phyloP scores from a whole-genome alignment of 2,888 invertebrate species.

The Zele albiditarsus region DNA sequence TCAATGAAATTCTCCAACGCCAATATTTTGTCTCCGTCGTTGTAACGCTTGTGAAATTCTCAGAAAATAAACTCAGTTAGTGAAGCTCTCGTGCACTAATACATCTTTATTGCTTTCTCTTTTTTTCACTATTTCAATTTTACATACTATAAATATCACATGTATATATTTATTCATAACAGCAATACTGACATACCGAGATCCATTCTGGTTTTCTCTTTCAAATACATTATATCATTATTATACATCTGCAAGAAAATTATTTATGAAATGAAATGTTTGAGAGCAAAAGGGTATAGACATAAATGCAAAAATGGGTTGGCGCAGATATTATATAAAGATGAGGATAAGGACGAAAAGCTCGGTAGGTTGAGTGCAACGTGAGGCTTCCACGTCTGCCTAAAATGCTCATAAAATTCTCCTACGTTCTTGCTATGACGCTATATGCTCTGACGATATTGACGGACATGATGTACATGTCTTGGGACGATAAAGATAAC shows the following conservation, averaged over 20 bases:
- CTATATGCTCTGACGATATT: slow-evolving; percentile 22
- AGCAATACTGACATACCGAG: background rate
- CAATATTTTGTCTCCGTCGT: slow-evolving; percentile 56
- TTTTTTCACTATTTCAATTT: background rate
- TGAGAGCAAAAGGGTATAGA: background rate
- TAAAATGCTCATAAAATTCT: slow-evolving; percentile 45
- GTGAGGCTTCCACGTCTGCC: slow-evolving; percentile 10
- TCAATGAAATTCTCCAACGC: slow-evolving; percentile 48
- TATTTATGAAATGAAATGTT: background rate
- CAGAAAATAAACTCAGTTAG: slow-evolving; percentile 42
- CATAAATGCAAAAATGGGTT: background rate
- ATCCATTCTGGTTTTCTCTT: background rate
- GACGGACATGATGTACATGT: slow-evolving; percentile 41
- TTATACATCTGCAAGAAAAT: background rate
- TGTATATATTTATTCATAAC: background rate
- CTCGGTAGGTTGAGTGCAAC: slow-evolving; percentile 11
- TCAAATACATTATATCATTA: background rate
- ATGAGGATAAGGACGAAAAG: slow-evolving; percentile 22
- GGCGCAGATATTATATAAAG: background rate
- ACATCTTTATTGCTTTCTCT: background rate
- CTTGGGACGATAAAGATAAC: slow-evolving; percentile 50
- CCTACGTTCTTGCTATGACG: background rate
- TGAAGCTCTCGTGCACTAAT: background rate
- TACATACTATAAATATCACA: background rate
- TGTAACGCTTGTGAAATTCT: slow-evolving; percentile 24